These are phyloP conservation scores for Sterna hirundo DNA, from an alignment of 2,113 vertebrate genomes.

Conservation along the genomic window DNA sequence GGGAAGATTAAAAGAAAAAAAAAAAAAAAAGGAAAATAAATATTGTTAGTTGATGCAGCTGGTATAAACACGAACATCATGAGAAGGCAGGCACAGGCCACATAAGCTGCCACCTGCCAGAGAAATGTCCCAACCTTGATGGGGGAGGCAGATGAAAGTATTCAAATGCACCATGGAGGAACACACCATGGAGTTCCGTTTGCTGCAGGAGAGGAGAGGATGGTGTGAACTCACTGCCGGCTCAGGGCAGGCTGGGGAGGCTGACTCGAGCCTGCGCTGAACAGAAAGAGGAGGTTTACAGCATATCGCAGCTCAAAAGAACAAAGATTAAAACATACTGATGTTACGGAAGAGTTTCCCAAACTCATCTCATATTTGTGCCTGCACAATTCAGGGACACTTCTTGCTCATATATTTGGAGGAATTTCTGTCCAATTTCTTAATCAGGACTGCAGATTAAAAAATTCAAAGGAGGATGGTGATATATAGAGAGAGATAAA, in stretches of 20 bases:
- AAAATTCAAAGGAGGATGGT: not conserved
- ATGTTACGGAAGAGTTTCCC: not conserved
- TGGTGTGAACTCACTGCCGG: not conserved
- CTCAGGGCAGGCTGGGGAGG: not conserved
- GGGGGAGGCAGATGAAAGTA: not conserved
- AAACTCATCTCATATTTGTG: not conserved
- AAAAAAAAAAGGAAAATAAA: not conserved
- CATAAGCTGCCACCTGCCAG: not conserved
- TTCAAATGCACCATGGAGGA: not conserved
- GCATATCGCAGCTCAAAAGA: not conserved
- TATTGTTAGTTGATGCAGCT: not conserved
- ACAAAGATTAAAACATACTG: not conserved
- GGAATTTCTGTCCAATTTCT: not conserved
- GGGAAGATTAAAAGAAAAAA: not conserved
- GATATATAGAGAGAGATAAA: not conserved
- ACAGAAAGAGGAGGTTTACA: not conserved
- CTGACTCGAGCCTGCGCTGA: not conserved
- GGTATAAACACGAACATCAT: not conserved
- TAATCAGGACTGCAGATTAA: not conserved
- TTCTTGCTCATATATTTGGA: not conserved
- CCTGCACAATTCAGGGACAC: not conserved
- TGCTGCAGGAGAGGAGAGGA: not conserved
- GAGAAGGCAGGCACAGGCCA: not conserved
- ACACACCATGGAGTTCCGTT: not conserved
- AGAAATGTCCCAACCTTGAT: not conserved